Percentiles rank a stretch among this genome's conserved stretches.
These are phyloP conservation scores for Oxycera nigricornis DNA, from an alignment of 2,888 invertebrate species.

Conservation along the genomic window DNA sequence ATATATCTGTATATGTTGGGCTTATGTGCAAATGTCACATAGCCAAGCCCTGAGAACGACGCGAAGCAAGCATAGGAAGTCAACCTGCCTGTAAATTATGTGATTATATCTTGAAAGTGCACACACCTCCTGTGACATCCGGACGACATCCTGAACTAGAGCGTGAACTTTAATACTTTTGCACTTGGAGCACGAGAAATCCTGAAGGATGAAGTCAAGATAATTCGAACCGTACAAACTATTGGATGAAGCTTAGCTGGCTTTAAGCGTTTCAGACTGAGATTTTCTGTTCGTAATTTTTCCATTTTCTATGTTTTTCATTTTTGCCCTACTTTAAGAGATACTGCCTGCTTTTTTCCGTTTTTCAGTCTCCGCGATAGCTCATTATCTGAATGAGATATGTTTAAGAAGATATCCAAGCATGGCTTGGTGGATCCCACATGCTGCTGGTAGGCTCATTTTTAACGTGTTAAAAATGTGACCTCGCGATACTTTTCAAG, in stretches of 20 bases:
- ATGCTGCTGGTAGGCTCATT: neutral
- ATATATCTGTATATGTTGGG: conserved; percentile 18
- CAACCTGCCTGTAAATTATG: conserved; percentile 44
- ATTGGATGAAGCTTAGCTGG: conserved; percentile 35
- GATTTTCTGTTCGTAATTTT: conserved; percentile 7
- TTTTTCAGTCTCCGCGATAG: conserved; percentile 24
- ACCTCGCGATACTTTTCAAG: too few relatives aligned
- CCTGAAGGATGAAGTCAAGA: conserved; percentile 33
- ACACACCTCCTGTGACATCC: conserved; percentile 45
- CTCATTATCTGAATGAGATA: conserved; percentile 25
- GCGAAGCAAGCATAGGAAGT: conserved; percentile 7
- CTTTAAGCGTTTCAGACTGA: conserved; percentile 22
- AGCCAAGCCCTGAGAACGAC: neutral
- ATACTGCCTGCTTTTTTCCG: conserved; percentile 28
- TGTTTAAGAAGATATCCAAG: conserved; percentile 6
- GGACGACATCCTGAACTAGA: conserved; percentile 45
- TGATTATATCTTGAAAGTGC: conserved; percentile 45
- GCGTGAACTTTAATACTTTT: conserved; percentile 43
- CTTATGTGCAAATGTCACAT: neutral
- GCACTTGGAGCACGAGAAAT: conserved; percentile 24
- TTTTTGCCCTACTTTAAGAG: conserved; percentile 17
- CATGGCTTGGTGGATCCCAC: neutral
- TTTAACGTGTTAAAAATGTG: too few relatives aligned
- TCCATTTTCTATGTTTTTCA: neutral
- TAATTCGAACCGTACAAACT: conserved; percentile 41